Evolutionary conservation across 1,140 invertebrate genomes (phyloP).

Genomic region (Pomacea maculata): DNA sequence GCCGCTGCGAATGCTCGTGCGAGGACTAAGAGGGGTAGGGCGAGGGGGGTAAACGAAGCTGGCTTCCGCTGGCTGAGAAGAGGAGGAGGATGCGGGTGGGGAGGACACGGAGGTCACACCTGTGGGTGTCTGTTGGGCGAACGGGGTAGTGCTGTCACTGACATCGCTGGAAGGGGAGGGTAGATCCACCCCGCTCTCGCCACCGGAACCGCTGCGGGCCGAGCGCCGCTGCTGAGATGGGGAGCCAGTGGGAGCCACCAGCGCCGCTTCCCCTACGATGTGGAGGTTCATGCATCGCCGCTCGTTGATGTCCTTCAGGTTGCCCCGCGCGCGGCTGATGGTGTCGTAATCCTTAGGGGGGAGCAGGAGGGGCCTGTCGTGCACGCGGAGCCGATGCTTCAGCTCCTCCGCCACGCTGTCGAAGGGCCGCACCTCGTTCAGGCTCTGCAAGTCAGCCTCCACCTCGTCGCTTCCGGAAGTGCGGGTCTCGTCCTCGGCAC

Average conservation of each 20-base stretch:
- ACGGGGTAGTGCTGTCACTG: background rate
- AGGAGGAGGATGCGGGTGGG: background rate
- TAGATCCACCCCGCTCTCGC: conserved; percentile 51
- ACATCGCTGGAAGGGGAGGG: conserved; percentile 39
- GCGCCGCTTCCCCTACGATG: conserved; percentile 12
- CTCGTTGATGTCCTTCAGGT: conserved; percentile 25
- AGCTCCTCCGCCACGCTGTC: conserved; percentile 92
- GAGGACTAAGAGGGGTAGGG: background rate
- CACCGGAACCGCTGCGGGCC: conserved; percentile 35
- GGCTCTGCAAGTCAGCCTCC: conserved; percentile 52
- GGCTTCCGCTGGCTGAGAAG: conserved; percentile 6
- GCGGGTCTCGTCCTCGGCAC: conserved; percentile 38
- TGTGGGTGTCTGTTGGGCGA: conserved; percentile 14
- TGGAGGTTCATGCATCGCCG: conserved; percentile 22
- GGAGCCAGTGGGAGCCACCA: background rate
- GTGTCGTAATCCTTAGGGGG: conserved; percentile 92
- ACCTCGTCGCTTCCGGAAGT: conserved; percentile 45
- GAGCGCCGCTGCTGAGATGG: background rate
- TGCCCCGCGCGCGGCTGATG: conserved; percentile 38
- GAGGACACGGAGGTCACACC: conserved; percentile 22
- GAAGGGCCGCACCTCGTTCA: conserved; percentile 77
- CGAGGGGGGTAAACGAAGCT: conserved; percentile 12
- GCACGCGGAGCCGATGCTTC: conserved; percentile 74
- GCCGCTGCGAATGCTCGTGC: background rate
- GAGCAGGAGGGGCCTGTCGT: conserved; percentile 78